phyloP scores from a whole-genome alignment of 1,140 invertebrate species.

The Lanistes nyassanus region DNA sequence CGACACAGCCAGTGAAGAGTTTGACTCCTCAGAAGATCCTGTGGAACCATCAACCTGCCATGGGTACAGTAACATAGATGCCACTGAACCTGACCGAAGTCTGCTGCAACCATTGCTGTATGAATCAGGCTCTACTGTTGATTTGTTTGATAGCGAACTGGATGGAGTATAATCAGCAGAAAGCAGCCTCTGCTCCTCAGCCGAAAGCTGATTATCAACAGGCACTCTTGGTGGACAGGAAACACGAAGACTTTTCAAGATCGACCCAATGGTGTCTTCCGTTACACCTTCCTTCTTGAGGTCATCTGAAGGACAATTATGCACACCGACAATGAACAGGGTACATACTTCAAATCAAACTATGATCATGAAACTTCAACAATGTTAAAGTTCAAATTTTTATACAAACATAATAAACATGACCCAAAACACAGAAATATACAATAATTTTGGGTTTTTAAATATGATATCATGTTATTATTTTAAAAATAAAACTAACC shows the following conservation, averaged over 20 bases:
- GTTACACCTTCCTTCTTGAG: not conserved
- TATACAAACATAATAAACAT: not conserved
- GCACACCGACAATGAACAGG: too few relatives aligned
- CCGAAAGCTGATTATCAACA: not conserved
- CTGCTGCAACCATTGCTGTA: not conserved
- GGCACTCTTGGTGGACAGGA: not conserved
- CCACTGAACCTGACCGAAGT: not conserved
- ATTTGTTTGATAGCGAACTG: not conserved
- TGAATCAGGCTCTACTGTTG: not conserved
- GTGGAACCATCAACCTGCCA: not conserved
- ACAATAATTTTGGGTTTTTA: not conserved
- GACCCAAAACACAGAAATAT: not conserved
- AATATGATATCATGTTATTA: too few relatives aligned
- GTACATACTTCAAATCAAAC: not conserved
- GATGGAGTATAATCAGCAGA: not conserved
- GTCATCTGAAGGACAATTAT: not conserved
- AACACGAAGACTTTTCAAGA: not conserved
- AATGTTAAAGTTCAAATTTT: too few relatives aligned
- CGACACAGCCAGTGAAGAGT: not conserved
- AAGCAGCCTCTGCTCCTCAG: not conserved
- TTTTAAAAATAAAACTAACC: too few relatives aligned
- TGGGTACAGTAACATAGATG: not conserved
- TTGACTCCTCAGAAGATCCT: not conserved
- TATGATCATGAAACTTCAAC: not conserved
- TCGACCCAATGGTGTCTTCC: not conserved